Evolutionary conservation across 2,888 invertebrate genomes (phyloP).

Genomic region (Ariolimax columbianus): DNA sequence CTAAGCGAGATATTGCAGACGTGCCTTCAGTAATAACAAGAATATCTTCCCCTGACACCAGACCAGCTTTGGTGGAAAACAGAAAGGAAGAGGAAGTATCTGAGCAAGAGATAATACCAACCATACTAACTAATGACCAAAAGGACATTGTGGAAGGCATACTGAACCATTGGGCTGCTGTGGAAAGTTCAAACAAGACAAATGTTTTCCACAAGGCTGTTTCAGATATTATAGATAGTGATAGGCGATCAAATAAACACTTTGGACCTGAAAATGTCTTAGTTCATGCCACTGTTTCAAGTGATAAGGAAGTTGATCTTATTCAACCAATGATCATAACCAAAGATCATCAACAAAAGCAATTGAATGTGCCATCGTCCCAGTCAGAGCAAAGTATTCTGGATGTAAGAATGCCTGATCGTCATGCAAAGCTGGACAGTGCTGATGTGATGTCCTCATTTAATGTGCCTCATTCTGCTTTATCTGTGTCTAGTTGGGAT

Average conservation of each 20-base stretch:
- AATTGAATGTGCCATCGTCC: conserved; percentile 43
- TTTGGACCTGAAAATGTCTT: conserved; percentile 29
- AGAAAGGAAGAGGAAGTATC: neutral
- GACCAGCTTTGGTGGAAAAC: no score
- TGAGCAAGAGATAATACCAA: conserved; percentile 56
- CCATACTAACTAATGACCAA: conserved; percentile 46
- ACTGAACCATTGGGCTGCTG: conserved; percentile 42
- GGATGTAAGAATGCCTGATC: conserved; percentile 26
- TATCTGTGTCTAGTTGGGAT: neutral
- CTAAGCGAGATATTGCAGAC: conserved; percentile 49
- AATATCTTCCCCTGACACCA: neutral
- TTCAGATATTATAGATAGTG: conserved; percentile 36
- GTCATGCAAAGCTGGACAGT: conserved; percentile 45
- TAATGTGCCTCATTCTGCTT: neutral
- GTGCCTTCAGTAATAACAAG: conserved; percentile 41
- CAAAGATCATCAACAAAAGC: conserved; percentile 53
- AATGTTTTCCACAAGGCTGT: conserved; percentile 47
- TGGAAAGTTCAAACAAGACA: neutral
- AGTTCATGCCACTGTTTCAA: conserved; percentile 42
- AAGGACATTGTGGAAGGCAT: conserved; percentile 42
- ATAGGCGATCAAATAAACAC: neutral
- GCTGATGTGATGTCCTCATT: conserved; percentile 40
- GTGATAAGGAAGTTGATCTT: conserved; percentile 28
- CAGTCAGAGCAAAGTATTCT: neutral
- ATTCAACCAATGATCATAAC: conserved; percentile 53